Percentiles rank a stretch among this genome's conserved stretches.
These are phyloP conservation scores for Solenopsis invicta DNA, from an alignment of 1,140 invertebrate species.

Conservation along the genomic window DNA sequence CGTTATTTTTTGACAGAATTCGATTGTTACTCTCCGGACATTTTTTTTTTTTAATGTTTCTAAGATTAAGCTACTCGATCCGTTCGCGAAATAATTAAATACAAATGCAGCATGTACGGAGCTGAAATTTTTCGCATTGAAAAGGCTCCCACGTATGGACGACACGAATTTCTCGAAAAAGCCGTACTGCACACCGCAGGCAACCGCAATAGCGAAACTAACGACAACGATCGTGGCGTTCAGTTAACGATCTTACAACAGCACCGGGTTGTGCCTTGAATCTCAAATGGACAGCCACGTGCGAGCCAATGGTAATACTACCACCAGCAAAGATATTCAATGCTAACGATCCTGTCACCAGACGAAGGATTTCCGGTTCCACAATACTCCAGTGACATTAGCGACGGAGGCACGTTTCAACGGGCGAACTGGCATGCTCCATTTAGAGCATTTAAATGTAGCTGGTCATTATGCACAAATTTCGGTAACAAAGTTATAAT, in stretches of 20 bases:
- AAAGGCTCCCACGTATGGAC: not conserved
- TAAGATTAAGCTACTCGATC: not conserved
- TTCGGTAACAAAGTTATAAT: conserved; percentile 3
- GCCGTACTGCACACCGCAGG: conserved; percentile 41
- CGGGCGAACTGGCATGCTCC: not conserved
- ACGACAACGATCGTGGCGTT: conserved; percentile 65
- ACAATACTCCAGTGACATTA: conserved; percentile 33
- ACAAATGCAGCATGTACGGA: not conserved
- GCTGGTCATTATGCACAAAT: conserved; percentile 24
- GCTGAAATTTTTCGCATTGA: not conserved
- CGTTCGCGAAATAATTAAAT: not conserved
- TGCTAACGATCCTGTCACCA: conserved; percentile 63
- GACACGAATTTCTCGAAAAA: conserved; percentile 56
- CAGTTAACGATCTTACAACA: conserved; percentile 77
- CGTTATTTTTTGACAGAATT: too few species aligned
- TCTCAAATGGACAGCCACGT: conserved; percentile 64
- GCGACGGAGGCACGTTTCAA: conserved; percentile 15
- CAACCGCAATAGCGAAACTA: conserved; percentile 18
- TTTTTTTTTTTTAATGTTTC: too few species aligned
- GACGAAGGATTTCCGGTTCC: conserved; percentile 15
- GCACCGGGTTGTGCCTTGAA: conserved; percentile 68
- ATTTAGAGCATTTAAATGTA: not conserved
- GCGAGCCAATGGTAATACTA: conserved; percentile 40
- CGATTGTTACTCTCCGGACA: too few species aligned
- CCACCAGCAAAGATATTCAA: conserved; percentile 40